These are phyloP conservation scores for Lamellibrachia satsuma DNA, from an alignment of 2,888 invertebrate species.

Conservation along the genomic window DNA sequence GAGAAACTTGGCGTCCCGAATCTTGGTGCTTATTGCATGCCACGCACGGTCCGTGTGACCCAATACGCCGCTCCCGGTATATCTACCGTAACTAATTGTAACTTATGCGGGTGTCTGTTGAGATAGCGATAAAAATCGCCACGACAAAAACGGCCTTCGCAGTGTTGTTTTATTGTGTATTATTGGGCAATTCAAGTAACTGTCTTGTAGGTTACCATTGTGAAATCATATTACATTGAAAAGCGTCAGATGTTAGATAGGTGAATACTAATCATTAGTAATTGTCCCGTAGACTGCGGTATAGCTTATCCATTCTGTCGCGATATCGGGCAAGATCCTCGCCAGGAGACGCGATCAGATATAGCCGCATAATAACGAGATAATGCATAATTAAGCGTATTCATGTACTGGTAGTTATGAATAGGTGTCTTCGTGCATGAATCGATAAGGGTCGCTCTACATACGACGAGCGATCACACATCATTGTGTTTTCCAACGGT, in stretches of 20 bases:
- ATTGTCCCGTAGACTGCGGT: neutral
- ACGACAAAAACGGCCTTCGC: neutral
- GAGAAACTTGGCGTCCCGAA: neutral
- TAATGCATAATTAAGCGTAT: slow-evolving; percentile 1
- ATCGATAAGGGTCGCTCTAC: neutral
- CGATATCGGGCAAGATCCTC: neutral
- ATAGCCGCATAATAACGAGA: neutral
- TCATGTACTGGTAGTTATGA: slow-evolving; percentile 12
- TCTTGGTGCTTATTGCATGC: neutral
- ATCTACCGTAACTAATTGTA: neutral
- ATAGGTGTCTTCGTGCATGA: neutral
- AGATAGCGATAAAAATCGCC: neutral
- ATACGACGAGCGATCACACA: neutral
- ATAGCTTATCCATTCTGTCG: neutral
- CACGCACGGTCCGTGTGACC: neutral
- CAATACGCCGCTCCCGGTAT: neutral
- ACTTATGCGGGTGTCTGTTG: slow-evolving; percentile 5
- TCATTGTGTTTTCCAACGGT: neutral
- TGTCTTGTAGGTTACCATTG: neutral
- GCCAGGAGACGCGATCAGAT: neutral
- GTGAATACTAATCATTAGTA: slow-evolving; percentile 5
- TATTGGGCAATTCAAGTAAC: neutral
- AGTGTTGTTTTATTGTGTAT: neutral
- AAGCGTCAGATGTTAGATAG: neutral
- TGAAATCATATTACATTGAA: neutral